Percentiles rank a stretch among this genome's conserved stretches.
Conservation (phyloP, 1,140 invertebrate genomes). For the Drosophila ogumai region DNA sequence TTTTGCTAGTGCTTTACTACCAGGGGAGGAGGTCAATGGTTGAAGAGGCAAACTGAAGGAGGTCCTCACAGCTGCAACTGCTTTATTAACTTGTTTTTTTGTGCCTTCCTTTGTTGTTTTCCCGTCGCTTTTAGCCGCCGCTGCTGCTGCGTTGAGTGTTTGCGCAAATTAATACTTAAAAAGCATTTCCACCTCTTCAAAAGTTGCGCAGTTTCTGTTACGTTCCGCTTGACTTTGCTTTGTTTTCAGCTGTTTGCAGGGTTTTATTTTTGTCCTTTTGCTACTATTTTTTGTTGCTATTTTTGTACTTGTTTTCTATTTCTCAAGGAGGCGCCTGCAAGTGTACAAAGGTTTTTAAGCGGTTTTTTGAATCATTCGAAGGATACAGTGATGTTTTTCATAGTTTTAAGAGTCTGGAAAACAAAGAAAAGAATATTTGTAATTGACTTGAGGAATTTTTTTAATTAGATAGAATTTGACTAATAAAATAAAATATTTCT, state of each 20-base stretch:
- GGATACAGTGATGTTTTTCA: slow-evolving; percentile 15
- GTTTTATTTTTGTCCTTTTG: slow-evolving; percentile 30
- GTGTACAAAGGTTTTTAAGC: slow-evolving; percentile 50
- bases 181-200: slow-evolving; percentile 67
- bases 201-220: slow-evolving; percentile 56
- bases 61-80: slow-evolving; percentile 37
- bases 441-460: background rate
- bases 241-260: slow-evolving; percentile 39
- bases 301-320: background rate
- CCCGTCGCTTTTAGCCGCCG: slow-evolving; percentile 29
- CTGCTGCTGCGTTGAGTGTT: slow-evolving; percentile 59
- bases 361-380: slow-evolving; percentile 25
- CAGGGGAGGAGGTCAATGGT: slow-evolving; percentile 4
- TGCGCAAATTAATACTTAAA: slow-evolving; percentile 78
- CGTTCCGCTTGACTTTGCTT: slow-evolving; percentile 58
- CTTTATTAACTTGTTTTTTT: slow-evolving; percentile 73
- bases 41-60: slow-evolving; percentile 8
- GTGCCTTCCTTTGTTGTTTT: slow-evolving; percentile 13
- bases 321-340: slow-evolving; percentile 38
- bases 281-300: background rate
- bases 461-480: background rate
- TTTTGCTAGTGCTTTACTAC: background rate
- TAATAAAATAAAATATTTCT: background rate
- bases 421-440: background rate
- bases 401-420: background rate